Evolutionary conservation across 2,888 invertebrate genomes (phyloP).

Genomic region (Phorcus lineatus): DNA sequence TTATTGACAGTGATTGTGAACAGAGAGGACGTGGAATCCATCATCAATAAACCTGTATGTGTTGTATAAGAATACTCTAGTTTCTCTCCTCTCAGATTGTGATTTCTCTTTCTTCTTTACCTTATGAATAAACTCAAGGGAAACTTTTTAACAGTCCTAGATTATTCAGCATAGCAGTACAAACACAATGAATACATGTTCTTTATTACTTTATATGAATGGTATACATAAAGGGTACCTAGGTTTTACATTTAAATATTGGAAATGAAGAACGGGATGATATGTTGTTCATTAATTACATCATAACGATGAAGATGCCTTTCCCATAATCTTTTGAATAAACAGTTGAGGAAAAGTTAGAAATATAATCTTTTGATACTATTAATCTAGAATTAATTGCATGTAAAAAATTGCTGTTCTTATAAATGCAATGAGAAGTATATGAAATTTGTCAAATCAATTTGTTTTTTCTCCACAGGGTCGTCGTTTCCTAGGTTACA

Average conservation of each 20-base stretch:
- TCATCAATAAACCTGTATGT: constrained; percentile 71
- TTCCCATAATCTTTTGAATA: no score
- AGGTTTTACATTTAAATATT: no score
- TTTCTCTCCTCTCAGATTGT: neutral
- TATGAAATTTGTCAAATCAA: no score
- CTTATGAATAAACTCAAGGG: neutral
- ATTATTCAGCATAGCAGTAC: neutral
- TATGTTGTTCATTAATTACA: no score
- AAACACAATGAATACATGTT: neutral
- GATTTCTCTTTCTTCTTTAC: neutral
- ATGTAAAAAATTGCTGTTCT: neutral
- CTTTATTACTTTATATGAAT: no score
- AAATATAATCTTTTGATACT: no score
- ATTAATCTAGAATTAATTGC: no score
- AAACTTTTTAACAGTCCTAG: neutral
- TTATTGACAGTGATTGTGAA: constrained; percentile 72
- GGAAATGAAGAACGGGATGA: no score
- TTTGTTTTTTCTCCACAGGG: constrained; percentile 56
- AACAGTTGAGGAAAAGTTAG: no score
- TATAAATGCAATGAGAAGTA: neutral
- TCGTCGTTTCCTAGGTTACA: constrained; percentile 65
- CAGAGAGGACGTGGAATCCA: constrained; percentile 72
- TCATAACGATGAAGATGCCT: no score
- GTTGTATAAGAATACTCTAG: neutral
- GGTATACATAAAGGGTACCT: no score